Base-by-base conservation (phyloP, 2,113 vertebrate genomes). In the Eolophus roseicapilla region DNA sequence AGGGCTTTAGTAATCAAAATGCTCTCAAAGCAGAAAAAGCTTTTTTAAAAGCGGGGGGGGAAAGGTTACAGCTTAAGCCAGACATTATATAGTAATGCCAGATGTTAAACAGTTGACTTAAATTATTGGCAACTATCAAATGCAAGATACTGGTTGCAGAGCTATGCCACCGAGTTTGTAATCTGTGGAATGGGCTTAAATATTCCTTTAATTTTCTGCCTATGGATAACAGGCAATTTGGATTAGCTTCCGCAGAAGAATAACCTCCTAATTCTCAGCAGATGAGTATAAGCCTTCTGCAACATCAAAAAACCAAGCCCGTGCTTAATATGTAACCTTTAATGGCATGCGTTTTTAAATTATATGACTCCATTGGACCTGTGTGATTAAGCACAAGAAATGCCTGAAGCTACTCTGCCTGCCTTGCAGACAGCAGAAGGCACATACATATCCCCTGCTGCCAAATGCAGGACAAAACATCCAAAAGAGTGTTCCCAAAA, bases 51-150 rank as follows among this genome's bases (percentile, higher is more conserved):
- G 94, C 39, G 13, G 44, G 8, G 44, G 7, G 3, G 0, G 2
- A 90, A 50, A 43, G 87, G 87, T 92, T 80, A 82, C 25, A 65
- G 88, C 86, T 88, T 83, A 71, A 88, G 60, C 70, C 93, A 95
- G 95, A 73, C 96, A 90, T 88, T 81, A 78, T 88, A 93, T 86
- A 90, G 95, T 68, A 85, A 94, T 90, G 93, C 96, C 96, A 97
- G 97, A 97, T 96, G 96, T 96, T 90, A 88, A 95, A 91, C 57
- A 96, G 93, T 95, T 93, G 92, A 90, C 78, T 96, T 86, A 81
- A 96, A 96, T 92, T 93, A 95, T 92, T 96, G 91, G 76, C 93
- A 96, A 10, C 79, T 93, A 71, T 96, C 89, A 82, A 78, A 90
- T 53, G 86, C 74, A 92, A 63, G 86, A 87, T 87, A 27, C 92